Percentiles rank a stretch among this genome's conserved stretches.
phyloP scores from a whole-genome alignment of 2,797 vertebrate genomes.

The Anguilla obscura region DNA sequence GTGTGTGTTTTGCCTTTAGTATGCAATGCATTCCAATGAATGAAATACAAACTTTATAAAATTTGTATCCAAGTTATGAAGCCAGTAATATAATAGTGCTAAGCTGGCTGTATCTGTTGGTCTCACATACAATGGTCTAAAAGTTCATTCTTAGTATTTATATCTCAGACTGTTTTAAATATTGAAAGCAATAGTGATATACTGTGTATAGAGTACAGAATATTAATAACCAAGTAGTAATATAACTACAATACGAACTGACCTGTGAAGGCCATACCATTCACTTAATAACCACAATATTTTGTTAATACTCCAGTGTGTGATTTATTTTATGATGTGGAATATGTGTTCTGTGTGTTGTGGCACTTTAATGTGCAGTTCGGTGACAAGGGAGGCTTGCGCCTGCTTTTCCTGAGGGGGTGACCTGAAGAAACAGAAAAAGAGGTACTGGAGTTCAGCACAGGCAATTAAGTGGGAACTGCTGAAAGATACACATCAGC shows the following conservation, averaged over 20 bases:
- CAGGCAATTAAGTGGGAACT: constrained; percentile 36
- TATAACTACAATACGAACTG: background rate
- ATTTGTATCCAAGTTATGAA: constrained; percentile 32
- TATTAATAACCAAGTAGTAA: background rate
- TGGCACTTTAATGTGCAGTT: background rate
- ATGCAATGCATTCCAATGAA: no score
- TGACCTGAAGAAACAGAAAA: background rate
- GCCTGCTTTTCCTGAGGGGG: no score
- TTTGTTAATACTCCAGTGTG: background rate
- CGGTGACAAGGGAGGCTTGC: no score
- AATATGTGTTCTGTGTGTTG: background rate
- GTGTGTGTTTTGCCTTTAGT: no score
- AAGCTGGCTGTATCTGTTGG: constrained; percentile 29
- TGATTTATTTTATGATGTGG: background rate
- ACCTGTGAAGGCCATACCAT: background rate
- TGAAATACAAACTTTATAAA: constrained; percentile 11
- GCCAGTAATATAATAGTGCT: constrained; percentile 39
- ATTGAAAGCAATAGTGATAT: background rate
- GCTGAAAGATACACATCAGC: constrained; percentile 49
- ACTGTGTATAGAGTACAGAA: background rate
- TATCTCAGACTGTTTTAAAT: constrained; percentile 2
- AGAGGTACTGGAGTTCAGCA: background rate
- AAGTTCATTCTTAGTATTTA: constrained; percentile 4
- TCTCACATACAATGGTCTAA: constrained; percentile 13
- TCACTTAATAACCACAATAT: background rate